phyloP scores from a whole-genome alignment of 1,140 invertebrate genomes.

The Drosophila setifemur region DNA sequence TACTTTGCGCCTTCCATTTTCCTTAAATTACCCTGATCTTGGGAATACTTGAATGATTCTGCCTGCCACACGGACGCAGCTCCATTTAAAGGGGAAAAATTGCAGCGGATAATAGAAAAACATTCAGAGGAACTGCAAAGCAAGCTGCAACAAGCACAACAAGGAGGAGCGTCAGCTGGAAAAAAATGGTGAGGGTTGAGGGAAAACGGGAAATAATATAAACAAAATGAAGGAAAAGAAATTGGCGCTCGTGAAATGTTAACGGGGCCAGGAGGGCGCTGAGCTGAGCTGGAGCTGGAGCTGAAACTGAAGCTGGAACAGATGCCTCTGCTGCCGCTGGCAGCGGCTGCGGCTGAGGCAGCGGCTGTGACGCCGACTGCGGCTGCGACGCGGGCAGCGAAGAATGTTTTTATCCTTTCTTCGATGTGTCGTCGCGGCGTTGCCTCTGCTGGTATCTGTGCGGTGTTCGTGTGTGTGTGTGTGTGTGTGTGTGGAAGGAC shows the following conservation, averaged over 20 bases:
- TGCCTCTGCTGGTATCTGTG: constrained; percentile 19
- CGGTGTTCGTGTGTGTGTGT: constrained; percentile 18
- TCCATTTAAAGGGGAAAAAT: constrained; percentile 21
- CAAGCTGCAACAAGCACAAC: constrained; percentile 27
- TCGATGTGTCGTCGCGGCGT: constrained; percentile 67
- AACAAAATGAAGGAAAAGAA: constrained; percentile 76
- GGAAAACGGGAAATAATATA: constrained; percentile 58
- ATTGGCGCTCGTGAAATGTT: constrained; percentile 77
- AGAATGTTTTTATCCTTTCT: constrained; percentile 77
- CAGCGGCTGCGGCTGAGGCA: constrained; percentile 20
- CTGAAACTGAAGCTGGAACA: constrained; percentile 4
- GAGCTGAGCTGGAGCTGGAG: constrained; percentile 20
- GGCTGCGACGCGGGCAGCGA: constrained; percentile 20
- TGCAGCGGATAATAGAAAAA: constrained; percentile 32
- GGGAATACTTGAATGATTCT: constrained; percentile 6
- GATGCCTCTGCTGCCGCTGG: constrained; percentile 3
- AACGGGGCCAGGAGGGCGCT: constrained; percentile 47
- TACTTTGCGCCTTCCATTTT: no score
- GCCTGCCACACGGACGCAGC: constrained; percentile 2
- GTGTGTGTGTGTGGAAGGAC: constrained; percentile 43
- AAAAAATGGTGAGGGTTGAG: constrained; percentile 10
- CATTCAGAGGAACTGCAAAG: constrained; percentile 39
- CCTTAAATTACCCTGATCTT: no score
- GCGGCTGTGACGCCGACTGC: constrained; percentile 6
- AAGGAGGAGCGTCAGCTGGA: constrained; percentile 13